phyloP scores from a whole-genome alignment of 2,888 invertebrate species.

The Brachylomia viminalis region DNA sequence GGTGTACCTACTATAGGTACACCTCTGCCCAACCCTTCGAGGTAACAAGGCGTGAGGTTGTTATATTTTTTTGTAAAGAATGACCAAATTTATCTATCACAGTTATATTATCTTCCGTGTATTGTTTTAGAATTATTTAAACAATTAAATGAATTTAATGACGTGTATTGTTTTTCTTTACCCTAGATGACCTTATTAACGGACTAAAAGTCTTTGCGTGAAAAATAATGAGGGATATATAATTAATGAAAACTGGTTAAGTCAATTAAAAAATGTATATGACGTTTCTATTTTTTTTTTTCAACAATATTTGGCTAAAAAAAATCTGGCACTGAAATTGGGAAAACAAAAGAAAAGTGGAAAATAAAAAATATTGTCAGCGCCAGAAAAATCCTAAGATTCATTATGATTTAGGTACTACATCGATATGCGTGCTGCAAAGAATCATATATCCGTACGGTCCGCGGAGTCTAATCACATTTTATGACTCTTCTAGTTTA shows the following conservation, averaged over 20 bases:
- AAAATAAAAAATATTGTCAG: background rate
- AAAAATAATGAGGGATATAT: background rate
- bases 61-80: background rate
- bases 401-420: conserved; percentile 3
- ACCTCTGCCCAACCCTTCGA: too few species aligned
- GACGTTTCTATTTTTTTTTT: background rate
- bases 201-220: background rate
- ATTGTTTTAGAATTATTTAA: background rate
- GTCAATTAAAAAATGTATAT: conserved; percentile 3
- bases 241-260: background rate
- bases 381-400: background rate
- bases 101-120: background rate
- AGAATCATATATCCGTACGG: conserved; percentile 12
- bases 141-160: background rate
- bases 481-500: conserved; percentile 68
- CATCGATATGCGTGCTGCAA: conserved; percentile 6
- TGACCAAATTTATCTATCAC: background rate
- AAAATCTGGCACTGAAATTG: background rate
- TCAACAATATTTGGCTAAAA: background rate
- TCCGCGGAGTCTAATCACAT: conserved; percentile 55
- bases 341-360: background rate
- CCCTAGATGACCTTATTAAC: background rate
- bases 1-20: too few species aligned
- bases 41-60: too few species aligned
- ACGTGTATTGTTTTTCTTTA: background rate